Base-by-base conservation (phyloP, 2,797 vertebrate genomes). In the Chelon auratus region DNA sequence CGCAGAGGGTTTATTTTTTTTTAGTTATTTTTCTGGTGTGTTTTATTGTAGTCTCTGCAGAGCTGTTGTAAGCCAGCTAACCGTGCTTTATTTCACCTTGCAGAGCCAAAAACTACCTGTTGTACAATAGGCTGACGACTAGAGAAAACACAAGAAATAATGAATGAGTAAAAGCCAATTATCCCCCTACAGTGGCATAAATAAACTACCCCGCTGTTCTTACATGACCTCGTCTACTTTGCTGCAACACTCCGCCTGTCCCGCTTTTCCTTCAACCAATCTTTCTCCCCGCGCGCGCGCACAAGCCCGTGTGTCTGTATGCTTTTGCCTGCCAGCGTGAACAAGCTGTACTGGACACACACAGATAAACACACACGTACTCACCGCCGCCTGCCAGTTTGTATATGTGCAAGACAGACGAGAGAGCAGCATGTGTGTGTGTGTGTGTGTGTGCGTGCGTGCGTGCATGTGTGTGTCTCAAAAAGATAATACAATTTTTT, bases 401-500 rank as follows among this genome's bases (percentile, higher is more conserved):
- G 78, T 80, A 68, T 88, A 77, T 77, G 83, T 72, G 69, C 69
- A 75, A 84, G 78, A 82, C 37, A 80, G 81, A 86, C 39, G 67
- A 76, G 72, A 71, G 40, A 85, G 79, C 76, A 70, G 78, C 43
- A 3, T 77, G 64, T 62, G 72, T 75, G 37, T 74, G 65, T 56
- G 54, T 54, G 30, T 45, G 51, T 75, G 37, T 74, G 65, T 56
- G 54, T 54, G 30, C 42, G 51, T 42, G 37, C 17, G 20, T 22
- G 26, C 9, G 36, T 36, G 69, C 53, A 68, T 50, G 43, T 4
- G 53, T 53, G 17, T 40, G 76, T 81, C 56, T 82, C 83, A 86
- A 91, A 92, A 89, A 91, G 87, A 93, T 91, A 91, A 93, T 93
- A 90, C 85, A 90, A 89, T 91, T 93, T 26, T 92, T 92, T 91